phyloP scores from a whole-genome alignment of 2,113 vertebrate genomes.

The Cinclus mexicanus region DNA sequence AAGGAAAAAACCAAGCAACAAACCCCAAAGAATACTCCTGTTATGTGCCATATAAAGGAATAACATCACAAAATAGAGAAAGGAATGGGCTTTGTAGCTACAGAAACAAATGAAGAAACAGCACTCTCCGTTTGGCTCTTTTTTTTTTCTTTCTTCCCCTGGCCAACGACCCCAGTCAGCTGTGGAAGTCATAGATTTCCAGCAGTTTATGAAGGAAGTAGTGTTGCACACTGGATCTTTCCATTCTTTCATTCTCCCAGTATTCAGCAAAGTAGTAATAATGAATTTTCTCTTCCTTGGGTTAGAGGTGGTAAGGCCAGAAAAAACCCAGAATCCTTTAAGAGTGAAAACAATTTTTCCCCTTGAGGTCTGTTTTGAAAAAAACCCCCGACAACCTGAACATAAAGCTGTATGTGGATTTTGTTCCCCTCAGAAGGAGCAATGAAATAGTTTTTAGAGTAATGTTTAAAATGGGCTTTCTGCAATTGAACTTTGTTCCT shows the following conservation, averaged over 20 bases:
- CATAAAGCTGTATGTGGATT: background rate
- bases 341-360: background rate
- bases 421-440: background rate
- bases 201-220: background rate
- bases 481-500: background rate
- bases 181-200: background rate
- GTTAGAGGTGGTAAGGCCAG: background rate
- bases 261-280: background rate
- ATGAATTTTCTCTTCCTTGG: background rate
- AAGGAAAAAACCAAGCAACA: background rate
- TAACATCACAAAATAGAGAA: background rate
- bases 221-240: background rate
- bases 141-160: background rate
- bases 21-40: background rate
- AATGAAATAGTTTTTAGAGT: background rate
- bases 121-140: background rate
- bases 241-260: background rate
- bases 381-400: background rate
- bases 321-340: background rate
- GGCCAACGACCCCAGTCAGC: background rate
- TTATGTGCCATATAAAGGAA: background rate
- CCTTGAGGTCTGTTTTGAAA: background rate
- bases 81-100: background rate
- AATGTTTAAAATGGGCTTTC: constrained; percentile 11
- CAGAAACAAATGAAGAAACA: background rate